Evolutionary conservation across 2,113 vertebrate genomes (phyloP).

Genomic region (Antechinus flavipes): DNA sequence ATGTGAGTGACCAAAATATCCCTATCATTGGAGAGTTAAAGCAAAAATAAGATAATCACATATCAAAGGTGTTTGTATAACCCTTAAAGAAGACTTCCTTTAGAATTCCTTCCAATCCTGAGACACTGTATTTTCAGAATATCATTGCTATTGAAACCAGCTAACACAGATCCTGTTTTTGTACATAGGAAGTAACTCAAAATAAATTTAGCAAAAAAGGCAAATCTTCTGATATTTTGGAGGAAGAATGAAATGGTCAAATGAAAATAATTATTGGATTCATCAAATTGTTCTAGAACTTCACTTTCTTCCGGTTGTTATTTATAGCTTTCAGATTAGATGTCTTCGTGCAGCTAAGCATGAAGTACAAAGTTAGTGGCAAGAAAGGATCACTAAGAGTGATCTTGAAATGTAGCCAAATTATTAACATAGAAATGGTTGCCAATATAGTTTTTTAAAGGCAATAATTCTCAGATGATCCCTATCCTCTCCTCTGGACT

Average conservation of each 20-base stretch:
- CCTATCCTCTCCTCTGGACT: neutral
- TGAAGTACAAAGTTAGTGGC: neutral
- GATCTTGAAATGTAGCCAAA: neutral
- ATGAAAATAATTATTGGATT: neutral
- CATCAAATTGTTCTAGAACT: neutral
- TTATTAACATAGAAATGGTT: conserved; percentile 1
- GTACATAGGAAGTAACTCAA: neutral
- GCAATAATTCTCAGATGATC: neutral
- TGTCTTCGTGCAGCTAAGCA: neutral
- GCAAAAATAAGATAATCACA: neutral
- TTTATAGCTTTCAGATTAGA: neutral
- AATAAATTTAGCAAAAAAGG: neutral
- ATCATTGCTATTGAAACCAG: neutral
- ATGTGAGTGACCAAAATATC: neutral
- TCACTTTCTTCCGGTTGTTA: neutral
- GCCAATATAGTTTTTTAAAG: neutral
- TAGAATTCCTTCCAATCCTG: neutral
- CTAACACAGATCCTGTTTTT: neutral
- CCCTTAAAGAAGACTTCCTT: neutral
- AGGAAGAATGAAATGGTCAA: neutral
- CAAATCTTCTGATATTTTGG: neutral
- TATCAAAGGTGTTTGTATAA: neutral
- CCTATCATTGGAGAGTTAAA: neutral
- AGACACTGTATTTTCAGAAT: neutral
- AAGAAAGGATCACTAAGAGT: neutral